phyloP scores from a whole-genome alignment of 2,888 invertebrate species.

The Andrena bicolor region DNA sequence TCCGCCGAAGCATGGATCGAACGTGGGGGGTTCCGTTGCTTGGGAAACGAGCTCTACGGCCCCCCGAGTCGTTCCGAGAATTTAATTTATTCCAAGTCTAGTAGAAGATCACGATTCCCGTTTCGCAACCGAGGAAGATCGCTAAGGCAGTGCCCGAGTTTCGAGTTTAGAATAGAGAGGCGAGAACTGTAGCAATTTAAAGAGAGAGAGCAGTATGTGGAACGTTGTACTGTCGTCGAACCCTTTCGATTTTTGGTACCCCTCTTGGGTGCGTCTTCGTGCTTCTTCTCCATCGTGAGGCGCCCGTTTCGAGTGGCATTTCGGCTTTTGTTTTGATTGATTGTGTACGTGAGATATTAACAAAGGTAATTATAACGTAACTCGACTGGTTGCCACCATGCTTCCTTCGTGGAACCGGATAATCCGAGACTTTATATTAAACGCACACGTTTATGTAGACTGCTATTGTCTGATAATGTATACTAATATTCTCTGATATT shows the following conservation, averaged over 20 bases:
- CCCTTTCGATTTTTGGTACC: conserved; percentile 39
- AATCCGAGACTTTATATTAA: background rate
- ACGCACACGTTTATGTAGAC: background rate
- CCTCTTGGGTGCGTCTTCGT: conserved; percentile 6
- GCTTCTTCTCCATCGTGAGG: conserved; percentile 30
- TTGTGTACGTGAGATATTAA: conserved; percentile 44
- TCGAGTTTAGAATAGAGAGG: background rate
- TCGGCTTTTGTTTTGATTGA: conserved; percentile 44
- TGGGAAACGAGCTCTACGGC: conserved; percentile 30
- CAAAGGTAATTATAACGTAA: conserved; percentile 41
- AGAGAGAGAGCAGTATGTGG: conserved; percentile 44
- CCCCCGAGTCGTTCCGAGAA: conserved; percentile 16
- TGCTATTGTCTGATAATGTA: background rate
- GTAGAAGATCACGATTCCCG: conserved; percentile 8
- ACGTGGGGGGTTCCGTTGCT: conserved; percentile 46
- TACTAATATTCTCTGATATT: background rate
- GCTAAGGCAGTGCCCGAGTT: background rate
- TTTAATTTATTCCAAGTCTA: conserved; percentile 12
- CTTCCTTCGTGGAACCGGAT: conserved; percentile 28
- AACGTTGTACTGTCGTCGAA: conserved; percentile 49
- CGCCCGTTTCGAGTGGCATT: conserved; percentile 23
- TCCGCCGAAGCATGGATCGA: conserved; percentile 51
- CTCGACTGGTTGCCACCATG: background rate
- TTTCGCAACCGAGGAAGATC: conserved; percentile 9
- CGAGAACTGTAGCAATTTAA: background rate